Evolutionary conservation across 2,888 invertebrate species (phyloP).

Genomic region (Drosophila emarginata): DNA sequence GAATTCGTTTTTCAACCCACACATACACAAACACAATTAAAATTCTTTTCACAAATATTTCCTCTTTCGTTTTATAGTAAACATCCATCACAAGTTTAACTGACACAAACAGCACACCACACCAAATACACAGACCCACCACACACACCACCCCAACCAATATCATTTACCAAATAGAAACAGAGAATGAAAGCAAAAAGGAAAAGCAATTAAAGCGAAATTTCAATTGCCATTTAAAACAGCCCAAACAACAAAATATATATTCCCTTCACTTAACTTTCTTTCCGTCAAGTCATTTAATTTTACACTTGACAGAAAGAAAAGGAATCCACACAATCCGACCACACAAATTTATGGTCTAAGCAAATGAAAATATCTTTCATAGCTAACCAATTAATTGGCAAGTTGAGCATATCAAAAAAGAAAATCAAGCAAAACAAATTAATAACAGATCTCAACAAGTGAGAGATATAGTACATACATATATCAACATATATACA

Average conservation of each 20-base stretch:
- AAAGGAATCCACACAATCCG: slow-evolving; percentile 12
- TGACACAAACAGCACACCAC: slow-evolving; percentile 7
- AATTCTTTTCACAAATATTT: slow-evolving; percentile 38
- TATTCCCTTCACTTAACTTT: slow-evolving; percentile 34
- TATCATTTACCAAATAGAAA: slow-evolving; percentile 21
- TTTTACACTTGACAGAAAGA: slow-evolving; percentile 61
- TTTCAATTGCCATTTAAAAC: slow-evolving; percentile 36
- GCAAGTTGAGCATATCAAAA: slow-evolving; percentile 16
- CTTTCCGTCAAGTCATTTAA: slow-evolving; percentile 29
- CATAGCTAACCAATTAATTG: slow-evolving; percentile 38
- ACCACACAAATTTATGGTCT: slow-evolving; percentile 44
- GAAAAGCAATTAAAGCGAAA: slow-evolving; percentile 64
- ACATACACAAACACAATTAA: slow-evolving; percentile 33
- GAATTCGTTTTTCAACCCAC: background rate
- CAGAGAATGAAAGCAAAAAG: slow-evolving; percentile 5
- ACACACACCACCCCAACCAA: background rate
- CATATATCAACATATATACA: background rate
- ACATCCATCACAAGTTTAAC: slow-evolving; percentile 14
- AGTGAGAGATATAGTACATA: slow-evolving; percentile 12
- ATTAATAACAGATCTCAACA: slow-evolving; percentile 38
- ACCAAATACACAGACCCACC: background rate
- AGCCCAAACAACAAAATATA: slow-evolving; percentile 41
- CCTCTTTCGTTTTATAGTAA: background rate
- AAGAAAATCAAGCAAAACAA: slow-evolving; percentile 32
- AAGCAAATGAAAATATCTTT: slow-evolving; percentile 47